phyloP scores from a whole-genome alignment of 2,797 vertebrate species.

The Numenius phaeopus region DNA sequence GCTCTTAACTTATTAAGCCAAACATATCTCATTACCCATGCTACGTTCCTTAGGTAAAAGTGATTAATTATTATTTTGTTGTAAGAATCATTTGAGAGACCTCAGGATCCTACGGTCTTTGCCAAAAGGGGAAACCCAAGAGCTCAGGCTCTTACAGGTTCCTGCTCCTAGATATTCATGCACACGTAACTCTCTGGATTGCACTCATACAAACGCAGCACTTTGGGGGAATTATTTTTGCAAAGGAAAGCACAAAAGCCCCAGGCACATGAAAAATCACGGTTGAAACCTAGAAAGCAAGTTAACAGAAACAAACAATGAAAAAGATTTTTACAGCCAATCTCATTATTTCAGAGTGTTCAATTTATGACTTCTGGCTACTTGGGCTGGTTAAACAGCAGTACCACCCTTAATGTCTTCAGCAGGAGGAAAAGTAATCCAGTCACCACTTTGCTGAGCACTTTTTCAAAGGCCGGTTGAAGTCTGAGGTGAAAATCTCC shows the following conservation, averaged over 20 bases:
- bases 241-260: conserved; percentile 5
- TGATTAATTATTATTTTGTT: neutral
- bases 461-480: neutral
- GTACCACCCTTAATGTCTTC: neutral
- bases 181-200: accelerated
- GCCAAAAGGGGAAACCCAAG: neutral
- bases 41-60: neutral
- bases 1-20: neutral
- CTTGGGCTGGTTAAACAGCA: neutral
- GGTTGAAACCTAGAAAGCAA: neutral
- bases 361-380: neutral
- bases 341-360: neutral
- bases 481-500: conserved; percentile 16
- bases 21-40: neutral
- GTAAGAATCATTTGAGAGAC: neutral
- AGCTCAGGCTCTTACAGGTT: neutral
- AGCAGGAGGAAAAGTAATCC: neutral
- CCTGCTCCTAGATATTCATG: neutral
- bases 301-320: neutral
- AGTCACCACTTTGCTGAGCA: neutral
- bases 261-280: neutral
- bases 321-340: neutral
- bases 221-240: neutral
- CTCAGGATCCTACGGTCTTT: neutral
- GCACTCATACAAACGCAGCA: neutral